A percentile compares a stretch with the other conserved stretches of the same genome.
Evolutionary conservation across 2,113 vertebrate species (phyloP).

Genomic region (Centropus unirufus): DNA sequence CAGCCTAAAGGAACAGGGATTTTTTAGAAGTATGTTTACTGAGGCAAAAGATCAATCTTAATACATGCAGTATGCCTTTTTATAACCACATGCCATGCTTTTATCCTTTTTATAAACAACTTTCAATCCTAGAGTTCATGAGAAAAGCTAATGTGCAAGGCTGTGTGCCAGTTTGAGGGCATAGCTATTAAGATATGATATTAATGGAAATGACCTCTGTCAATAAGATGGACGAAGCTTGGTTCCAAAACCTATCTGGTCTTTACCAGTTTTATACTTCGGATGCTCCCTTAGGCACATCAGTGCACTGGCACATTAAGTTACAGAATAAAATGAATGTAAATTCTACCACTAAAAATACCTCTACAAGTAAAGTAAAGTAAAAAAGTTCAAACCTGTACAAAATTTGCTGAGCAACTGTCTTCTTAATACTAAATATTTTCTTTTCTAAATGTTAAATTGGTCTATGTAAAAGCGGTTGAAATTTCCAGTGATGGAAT

Average conservation of each 20-base stretch:
- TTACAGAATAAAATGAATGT: conserved; percentile 3
- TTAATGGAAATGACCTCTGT: conserved; percentile 61
- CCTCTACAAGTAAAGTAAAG: neutral
- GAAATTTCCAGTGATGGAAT: neutral
- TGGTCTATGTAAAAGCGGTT: neutral
- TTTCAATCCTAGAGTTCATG: conserved; percentile 5
- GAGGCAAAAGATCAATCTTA: conserved; percentile 32
- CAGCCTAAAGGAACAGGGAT: neutral
- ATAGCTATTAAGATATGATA: conserved; percentile 38
- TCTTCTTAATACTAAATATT: neutral
- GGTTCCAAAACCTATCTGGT: conserved; percentile 20
- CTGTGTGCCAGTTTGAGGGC: neutral
- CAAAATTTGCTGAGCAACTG: neutral
- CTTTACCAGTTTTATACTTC: conserved; percentile 17
- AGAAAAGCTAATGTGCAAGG: conserved; percentile 20
- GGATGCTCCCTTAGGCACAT: conserved; percentile 5
- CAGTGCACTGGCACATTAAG: neutral
- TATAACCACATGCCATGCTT: conserved; percentile 7
- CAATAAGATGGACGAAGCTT: conserved; percentile 34
- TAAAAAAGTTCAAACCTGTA: neutral
- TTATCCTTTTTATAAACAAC: conserved; percentile 34
- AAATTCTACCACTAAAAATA: neutral
- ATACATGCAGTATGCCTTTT: neutral
- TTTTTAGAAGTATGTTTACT: neutral
- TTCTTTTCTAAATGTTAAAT: neutral